A percentile compares a stretch with the other conserved stretches of the same genome.
These are phyloP conservation scores for Tinea semifulvella DNA, from an alignment of 2,888 invertebrate species.

Conservation along the genomic window DNA sequence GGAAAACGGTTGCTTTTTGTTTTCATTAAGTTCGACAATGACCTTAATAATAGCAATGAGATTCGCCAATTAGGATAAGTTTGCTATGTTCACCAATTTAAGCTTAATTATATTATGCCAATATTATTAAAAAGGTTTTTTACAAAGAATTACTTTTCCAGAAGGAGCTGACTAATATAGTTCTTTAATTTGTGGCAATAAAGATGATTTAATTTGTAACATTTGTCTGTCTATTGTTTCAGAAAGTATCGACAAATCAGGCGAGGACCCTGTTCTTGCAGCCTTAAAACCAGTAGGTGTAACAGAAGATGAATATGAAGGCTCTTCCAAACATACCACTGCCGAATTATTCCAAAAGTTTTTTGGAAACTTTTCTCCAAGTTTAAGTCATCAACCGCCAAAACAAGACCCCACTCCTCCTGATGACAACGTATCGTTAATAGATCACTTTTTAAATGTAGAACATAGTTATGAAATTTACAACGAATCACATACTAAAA, in stretches of 20 bases:
- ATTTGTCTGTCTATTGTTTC: conserved; percentile 35
- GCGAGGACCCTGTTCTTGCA: conserved; percentile 52
- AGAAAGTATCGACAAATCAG: conserved; percentile 58
- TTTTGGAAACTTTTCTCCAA: conserved; percentile 40
- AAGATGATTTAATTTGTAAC: no score
- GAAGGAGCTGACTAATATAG: no score
- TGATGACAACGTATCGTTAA: conserved; percentile 32
- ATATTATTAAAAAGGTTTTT: no score
- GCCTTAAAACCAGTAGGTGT: conserved; percentile 44
- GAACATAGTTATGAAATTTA: conserved; percentile 53
- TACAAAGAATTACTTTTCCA: no score
- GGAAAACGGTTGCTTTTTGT: no score
- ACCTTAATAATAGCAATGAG: no score
- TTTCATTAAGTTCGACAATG: no score
- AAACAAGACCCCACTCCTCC: conserved; percentile 24
- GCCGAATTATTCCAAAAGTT: conserved; percentile 41
- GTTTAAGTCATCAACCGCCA: conserved; percentile 20
- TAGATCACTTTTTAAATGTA: conserved; percentile 50
- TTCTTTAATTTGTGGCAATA: no score
- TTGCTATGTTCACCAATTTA: no score
- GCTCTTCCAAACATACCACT: conserved; percentile 28
- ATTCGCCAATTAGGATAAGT: no score
- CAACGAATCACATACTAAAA: conserved; percentile 31
- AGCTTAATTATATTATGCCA: no score
- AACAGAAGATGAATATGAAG: conserved; percentile 42